A percentile compares a stretch with the other conserved stretches of the same genome.
phyloP scores from a whole-genome alignment of 1,140 invertebrate genomes.

The Caenorhabditis tropicalis region DNA sequence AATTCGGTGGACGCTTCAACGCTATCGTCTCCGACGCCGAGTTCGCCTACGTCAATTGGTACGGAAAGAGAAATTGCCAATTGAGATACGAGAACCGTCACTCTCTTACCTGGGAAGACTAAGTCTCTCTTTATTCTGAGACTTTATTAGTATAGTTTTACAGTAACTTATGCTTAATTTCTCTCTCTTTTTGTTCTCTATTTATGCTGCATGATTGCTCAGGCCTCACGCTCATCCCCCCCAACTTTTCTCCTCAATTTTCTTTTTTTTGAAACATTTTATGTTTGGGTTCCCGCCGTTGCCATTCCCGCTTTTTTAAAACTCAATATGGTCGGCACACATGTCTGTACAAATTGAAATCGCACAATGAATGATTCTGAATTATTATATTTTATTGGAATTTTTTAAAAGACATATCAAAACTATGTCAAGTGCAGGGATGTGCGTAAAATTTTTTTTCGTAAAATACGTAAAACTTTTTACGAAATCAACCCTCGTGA shows the following conservation, averaged over 20 bases:
- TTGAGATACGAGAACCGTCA: slow-evolving; percentile 58
- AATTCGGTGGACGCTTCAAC: slow-evolving; percentile 63
- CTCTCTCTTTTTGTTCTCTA: background rate
- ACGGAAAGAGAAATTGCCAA: slow-evolving; percentile 62
- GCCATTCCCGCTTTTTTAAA: background rate
- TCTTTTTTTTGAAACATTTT: background rate
- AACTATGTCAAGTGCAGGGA: no score
- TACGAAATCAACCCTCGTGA: no score
- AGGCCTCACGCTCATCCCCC: background rate
- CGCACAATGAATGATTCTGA: background rate
- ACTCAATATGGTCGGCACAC: slow-evolving; percentile 21
- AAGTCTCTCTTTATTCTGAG: slow-evolving; percentile 2
- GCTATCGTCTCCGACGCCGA: slow-evolving; percentile 60
- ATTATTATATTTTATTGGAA: background rate
- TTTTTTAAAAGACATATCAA: background rate
- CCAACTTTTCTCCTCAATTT: background rate
- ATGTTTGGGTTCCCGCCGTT: slow-evolving; percentile 28
- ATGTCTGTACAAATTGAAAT: slow-evolving; percentile 32
- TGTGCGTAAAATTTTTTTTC: no score
- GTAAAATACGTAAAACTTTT: no score
- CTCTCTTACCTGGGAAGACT: slow-evolving; percentile 61
- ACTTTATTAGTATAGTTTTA: background rate
- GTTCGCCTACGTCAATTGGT: slow-evolving; percentile 62
- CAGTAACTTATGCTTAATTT: slow-evolving; percentile 16
- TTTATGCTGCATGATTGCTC: slow-evolving; percentile 41